Base-by-base conservation (phyloP, 2,797 vertebrate species). In the Rhabdomys pumilio region DNA sequence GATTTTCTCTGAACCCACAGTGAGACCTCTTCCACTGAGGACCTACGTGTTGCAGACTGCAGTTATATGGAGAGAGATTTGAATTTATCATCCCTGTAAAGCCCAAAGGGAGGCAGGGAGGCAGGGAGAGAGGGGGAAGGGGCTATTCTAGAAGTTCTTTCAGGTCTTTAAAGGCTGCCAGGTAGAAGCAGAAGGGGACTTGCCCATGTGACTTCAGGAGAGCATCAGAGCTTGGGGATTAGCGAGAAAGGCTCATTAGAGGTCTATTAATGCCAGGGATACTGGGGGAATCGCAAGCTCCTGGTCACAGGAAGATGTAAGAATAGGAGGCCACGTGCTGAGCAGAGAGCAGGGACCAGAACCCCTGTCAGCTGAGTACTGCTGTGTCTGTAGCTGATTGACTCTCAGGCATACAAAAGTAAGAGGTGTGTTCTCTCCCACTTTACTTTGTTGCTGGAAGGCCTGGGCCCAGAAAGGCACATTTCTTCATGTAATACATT, bases 401-500 rank as follows among this genome's bases (percentile, higher is more conserved):
- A 72, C 81, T 90, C 59, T 76, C 38, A 95, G n/a, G 6, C 47
- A 61, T 61, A 89, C 81, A 76, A 96, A 93, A 63, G 69, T 19
- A 55, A 93, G 92, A 80, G 59, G 38, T 93, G 79, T 84, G 34
- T 85, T 93, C 95, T 82, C 86, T 93, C 81, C 86, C 83, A 24
- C 81, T 38, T 38, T 93, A 87, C 8, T 4, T 6, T 61, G 79
- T 26, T 92, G 77, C 94, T 97, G 86, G 94, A 96, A 90, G 24
- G 55, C n/a, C 76, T 87, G 94, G 4, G 91, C 77, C 93, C 94
- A 72, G 86, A 89, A 89, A 96, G 93, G 67, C 77, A 73, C 0
- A 0, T 90, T 80, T 97, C 90, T 96, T 61, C 96, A 96, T 65
- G 95, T 97, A 96, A 98, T 98, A 22, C 83, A 82, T 91, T 98